A percentile compares a stretch with the other conserved stretches of the same genome.
phyloP scores from a whole-genome alignment of 2,888 invertebrate species.

The Timema podura region DNA sequence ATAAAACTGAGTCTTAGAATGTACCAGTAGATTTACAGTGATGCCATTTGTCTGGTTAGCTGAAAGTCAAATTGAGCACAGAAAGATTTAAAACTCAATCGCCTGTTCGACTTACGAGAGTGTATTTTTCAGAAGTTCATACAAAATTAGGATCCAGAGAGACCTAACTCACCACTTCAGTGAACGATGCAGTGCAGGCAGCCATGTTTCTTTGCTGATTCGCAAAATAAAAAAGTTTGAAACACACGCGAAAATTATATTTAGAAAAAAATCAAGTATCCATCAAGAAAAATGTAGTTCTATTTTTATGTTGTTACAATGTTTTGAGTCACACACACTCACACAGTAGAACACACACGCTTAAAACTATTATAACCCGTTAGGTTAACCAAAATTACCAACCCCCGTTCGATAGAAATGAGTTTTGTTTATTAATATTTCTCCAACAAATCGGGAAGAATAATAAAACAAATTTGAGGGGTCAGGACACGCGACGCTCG shows the following conservation, averaged over 20 bases:
- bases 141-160: neutral
- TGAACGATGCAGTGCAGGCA: conserved; percentile 27
- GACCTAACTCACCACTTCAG: conserved; percentile 20
- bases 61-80: too few relatives aligned
- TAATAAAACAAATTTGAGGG: neutral
- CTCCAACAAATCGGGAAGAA: too few relatives aligned
- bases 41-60: too few relatives aligned
- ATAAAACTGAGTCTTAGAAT: too few relatives aligned
- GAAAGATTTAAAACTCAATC: too few relatives aligned
- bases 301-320: too few relatives aligned
- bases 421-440: too few relatives aligned
- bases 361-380: neutral
- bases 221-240: conserved; percentile 15
- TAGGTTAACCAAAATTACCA: too few relatives aligned
- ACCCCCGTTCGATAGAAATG: too few relatives aligned
- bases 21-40: too few relatives aligned
- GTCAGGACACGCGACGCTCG: conserved; percentile 29
- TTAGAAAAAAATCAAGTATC: conserved; percentile 21
- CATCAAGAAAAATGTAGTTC: neutral
- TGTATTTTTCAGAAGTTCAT: too few relatives aligned
- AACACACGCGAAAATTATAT: conserved; percentile 28
- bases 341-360: conserved; percentile 22
- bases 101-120: too few relatives aligned
- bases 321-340: neutral
- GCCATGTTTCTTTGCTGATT: conserved; percentile 28